Evolutionary conservation across 1,140 invertebrate genomes (phyloP).

Genomic region (Sweltsa coloradensis): DNA sequence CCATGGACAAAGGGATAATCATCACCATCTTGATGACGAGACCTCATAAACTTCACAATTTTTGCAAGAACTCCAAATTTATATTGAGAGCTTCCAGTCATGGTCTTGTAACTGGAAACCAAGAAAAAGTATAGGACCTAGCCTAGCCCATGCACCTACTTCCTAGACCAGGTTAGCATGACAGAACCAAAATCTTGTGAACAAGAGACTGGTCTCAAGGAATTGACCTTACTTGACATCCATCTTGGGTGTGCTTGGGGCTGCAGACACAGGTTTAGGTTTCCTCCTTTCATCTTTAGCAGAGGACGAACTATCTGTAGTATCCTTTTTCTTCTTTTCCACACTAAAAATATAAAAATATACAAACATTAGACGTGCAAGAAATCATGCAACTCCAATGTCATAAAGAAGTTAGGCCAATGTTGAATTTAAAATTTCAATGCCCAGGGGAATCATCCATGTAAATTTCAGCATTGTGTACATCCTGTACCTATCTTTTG

Average conservation of each 20-base stretch:
- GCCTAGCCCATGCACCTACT: too few species aligned
- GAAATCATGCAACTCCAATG: not conserved
- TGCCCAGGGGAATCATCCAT: too few species aligned
- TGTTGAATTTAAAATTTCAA: not conserved
- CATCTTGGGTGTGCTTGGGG: conserved; percentile 48
- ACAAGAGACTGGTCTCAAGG: not conserved
- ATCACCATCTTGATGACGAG: conserved; percentile 85
- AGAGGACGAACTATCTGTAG: conserved; percentile 40
- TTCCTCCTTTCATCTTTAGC: conserved; percentile 67
- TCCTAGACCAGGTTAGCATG: not conserved
- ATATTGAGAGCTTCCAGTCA: conserved; percentile 77
- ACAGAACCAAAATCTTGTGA: not conserved
- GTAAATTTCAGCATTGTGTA: too few species aligned
- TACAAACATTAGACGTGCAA: not conserved
- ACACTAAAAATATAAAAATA: conserved; percentile 40
- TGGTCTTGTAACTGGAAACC: conserved; percentile 65
- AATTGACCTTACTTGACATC: conserved; percentile 44
- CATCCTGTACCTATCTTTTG: not conserved
- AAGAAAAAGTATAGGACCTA: too few species aligned
- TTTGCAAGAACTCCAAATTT: conserved; percentile 92
- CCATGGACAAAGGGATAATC: conserved; percentile 80
- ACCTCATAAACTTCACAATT: conserved; percentile 95
- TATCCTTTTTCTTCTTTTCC: conserved; percentile 69
- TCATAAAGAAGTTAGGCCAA: not conserved
- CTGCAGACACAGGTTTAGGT: conserved; percentile 43